Evolutionary conservation across 2,888 invertebrate genomes (phyloP).

Genomic region (Disparrhopalites patrizii): DNA sequence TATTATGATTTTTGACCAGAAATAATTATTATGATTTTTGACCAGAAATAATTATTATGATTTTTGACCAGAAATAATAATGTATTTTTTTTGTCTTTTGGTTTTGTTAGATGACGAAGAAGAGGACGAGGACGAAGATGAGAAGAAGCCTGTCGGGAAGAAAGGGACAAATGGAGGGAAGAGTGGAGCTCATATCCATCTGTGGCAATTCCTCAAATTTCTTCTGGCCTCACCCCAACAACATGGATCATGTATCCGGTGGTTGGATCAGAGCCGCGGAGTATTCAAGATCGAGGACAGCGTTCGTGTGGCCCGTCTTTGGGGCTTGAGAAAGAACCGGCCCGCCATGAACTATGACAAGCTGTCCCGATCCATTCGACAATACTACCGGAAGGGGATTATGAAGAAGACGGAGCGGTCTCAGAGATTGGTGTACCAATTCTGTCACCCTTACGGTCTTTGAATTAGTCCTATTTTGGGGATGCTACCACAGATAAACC

Average conservation of each 20-base stretch:
- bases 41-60: too few relatives aligned
- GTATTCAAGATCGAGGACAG: constrained; percentile 99
- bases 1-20: too few relatives aligned
- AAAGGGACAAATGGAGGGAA: constrained; percentile 72
- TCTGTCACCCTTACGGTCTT: constrained; percentile 89
- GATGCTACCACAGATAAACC: constrained; percentile 47
- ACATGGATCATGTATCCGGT: constrained; percentile 92
- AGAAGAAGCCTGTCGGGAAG: constrained; percentile 52
- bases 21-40: too few relatives aligned
- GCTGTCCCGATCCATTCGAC: constrained; percentile 91
- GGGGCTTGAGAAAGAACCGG: constrained; percentile 97
- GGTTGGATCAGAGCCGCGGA: constrained; percentile 90
- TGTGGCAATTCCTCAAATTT: constrained; percentile 99
- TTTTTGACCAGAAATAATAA: too few relatives aligned
- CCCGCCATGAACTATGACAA: constrained; percentile 99
- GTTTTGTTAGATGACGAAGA: constrained; percentile 53
- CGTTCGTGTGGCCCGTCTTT: constrained; percentile 90
- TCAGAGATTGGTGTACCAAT: constrained; percentile 97
- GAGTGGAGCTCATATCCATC: constrained; percentile 82
- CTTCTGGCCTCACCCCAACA: constrained; percentile 80
- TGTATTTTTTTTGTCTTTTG: constrained; percentile 22
- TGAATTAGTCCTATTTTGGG: constrained; percentile 53
- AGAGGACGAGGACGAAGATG: constrained; percentile 55
- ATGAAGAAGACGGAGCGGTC: constrained; percentile 99
- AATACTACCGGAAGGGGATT: constrained; percentile 99